Base-by-base conservation (phyloP, 2,888 invertebrate genomes). In the Syrista parreyssii region DNA sequence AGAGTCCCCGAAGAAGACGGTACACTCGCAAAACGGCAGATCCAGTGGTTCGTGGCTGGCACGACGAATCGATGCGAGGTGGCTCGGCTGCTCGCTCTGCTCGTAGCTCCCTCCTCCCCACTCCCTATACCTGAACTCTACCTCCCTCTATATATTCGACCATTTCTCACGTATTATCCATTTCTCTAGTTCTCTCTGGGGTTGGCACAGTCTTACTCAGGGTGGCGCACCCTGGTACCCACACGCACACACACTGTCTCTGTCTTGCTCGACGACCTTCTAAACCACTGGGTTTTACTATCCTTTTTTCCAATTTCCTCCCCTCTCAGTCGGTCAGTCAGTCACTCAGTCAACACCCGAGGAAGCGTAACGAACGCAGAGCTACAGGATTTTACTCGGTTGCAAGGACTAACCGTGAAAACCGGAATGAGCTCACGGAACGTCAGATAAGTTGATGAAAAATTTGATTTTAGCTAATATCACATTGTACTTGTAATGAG, bases 51-150 rank as follows among this genome's bases (percentile, higher is more conserved):
- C 55, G 55, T 55, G 55, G 55, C 55, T 23, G 55, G 55, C 79
- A 79, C 83, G 80, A 77, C 82, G 84, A 85, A 85, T 85, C 85
- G 85, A 85, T 85, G 84, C 84, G 82, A 82, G 76, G 79, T 77
- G 82, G 79, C 76, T 55, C 69, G 80, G n/a, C 81, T 78, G 80
- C 83, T 84, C 82, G 78, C 83, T 85, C 84, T 83, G 79, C 83
- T 84, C 77, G 73, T 30, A 32, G 73, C n/a, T 69, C 68, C 78
- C 34, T 55, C 79, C 73, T 23, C 33, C 55, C 55, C 55, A 55
- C 55, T 55, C 55, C 15, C 23, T 55, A 55, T 55, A 55, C 55
- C 55, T 55, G 55, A 55, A 55, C 55, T 55, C 55, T 55, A 55
- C 55, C 55, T 55, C 55, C 55, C 55, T 55, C 55, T 55, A 55